Conservation (phyloP, 2,113 vertebrate genomes). For the Sminthopsis crassicaudata region DNA sequence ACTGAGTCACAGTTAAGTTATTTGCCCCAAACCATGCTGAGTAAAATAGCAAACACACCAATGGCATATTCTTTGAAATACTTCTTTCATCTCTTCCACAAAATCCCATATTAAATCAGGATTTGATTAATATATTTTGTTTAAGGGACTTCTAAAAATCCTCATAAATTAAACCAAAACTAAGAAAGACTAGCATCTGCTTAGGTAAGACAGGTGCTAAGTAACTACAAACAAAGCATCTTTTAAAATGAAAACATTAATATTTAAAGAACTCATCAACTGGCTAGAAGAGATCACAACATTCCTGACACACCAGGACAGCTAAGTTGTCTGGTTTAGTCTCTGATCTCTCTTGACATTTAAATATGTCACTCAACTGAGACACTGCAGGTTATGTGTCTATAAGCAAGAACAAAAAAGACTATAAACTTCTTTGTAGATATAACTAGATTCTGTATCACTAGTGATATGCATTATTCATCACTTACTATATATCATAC, state of each 20-base stretch:
- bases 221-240: not conserved
- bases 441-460: conserved; percentile 32
- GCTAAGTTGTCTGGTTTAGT: conserved; percentile 57
- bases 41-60: not conserved
- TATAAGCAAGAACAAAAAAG: conserved; percentile 53
- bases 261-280: conserved; percentile 64
- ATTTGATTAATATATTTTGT: not conserved
- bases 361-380: conserved; percentile 30
- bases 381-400: conserved; percentile 19
- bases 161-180: conserved; percentile 6
- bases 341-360: conserved; percentile 58
- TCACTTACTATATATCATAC: not conserved
- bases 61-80: not conserved
- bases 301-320: conserved; percentile 44
- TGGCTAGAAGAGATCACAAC: conserved; percentile 64
- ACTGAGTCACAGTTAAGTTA: not conserved
- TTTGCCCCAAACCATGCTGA: not conserved
- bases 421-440: conserved; percentile 15
- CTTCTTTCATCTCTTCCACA: not conserved
- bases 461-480: not conserved
- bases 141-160: not conserved
- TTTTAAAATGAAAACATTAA: conserved; percentile 52
- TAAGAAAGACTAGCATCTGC: conserved; percentile 11
- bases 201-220: conserved; percentile 40
- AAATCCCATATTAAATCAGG: not conserved